phyloP scores from a whole-genome alignment of 1,140 invertebrate genomes.

The Lepidostoma basale region DNA sequence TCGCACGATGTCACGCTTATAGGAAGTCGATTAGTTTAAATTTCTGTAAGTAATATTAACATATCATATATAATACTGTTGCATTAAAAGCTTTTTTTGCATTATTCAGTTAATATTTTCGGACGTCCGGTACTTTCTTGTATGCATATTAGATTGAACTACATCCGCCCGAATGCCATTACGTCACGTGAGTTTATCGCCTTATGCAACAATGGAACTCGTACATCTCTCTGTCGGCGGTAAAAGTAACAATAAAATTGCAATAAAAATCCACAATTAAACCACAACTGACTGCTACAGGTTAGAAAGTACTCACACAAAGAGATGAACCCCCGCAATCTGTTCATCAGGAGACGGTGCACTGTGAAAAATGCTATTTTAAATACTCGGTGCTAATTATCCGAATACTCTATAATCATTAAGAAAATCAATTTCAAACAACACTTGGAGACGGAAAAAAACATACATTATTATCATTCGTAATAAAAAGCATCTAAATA shows the following conservation, averaged over 20 bases:
- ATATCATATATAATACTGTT: background rate
- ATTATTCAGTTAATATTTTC: background rate
- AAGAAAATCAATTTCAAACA: no score
- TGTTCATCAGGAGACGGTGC: no score
- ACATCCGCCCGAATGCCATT: background rate
- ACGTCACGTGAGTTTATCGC: conserved; percentile 1
- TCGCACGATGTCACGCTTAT: no score
- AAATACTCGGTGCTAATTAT: no score
- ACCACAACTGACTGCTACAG: background rate
- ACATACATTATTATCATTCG: no score
- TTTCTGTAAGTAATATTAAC: background rate
- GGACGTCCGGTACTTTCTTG: conserved; percentile 5
- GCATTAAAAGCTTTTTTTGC: background rate
- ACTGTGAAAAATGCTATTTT: background rate
- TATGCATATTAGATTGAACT: conserved; percentile 11
- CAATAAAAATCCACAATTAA: conserved; percentile 16
- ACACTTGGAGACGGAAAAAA: no score
- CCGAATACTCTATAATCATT: no score
- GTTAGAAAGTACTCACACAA: conserved; percentile 13
- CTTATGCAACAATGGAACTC: background rate
- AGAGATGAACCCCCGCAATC: background rate
- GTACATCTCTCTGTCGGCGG: background rate
- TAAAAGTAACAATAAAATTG: conserved; percentile 13
- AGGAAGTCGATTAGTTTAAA: no score
- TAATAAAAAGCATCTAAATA: no score